These are phyloP conservation scores for Thryonomys swinderianus DNA, from an alignment of 2,113 vertebrate genomes.

Conservation along the genomic window DNA sequence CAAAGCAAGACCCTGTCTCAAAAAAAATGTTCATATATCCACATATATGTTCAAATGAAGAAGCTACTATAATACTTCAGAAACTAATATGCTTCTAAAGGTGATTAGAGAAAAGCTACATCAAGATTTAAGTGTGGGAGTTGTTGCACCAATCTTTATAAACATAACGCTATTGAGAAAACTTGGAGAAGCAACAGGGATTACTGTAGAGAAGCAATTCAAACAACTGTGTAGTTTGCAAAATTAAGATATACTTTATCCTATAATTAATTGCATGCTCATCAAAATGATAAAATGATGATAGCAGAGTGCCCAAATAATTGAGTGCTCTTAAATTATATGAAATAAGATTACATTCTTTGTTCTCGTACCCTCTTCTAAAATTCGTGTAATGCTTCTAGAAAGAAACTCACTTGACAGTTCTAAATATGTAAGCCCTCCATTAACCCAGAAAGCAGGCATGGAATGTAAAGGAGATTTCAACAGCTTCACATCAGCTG, in stretches of 20 bases:
- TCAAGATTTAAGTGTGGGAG: neutral
- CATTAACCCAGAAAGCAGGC: slow-evolving; percentile 76
- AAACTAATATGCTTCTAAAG: neutral
- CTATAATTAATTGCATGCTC: slow-evolving; percentile 65
- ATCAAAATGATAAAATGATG: slow-evolving; percentile 76
- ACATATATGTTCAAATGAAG: neutral
- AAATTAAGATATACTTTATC: slow-evolving; percentile 55
- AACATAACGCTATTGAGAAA: neutral
- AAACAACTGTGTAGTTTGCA: slow-evolving; percentile 43
- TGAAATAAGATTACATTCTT: slow-evolving; percentile 63
- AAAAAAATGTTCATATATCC: neutral
- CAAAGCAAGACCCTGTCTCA: no score
- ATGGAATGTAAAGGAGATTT: slow-evolving; percentile 55
- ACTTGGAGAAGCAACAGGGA: neutral
- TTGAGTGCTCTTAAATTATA: slow-evolving; percentile 62
- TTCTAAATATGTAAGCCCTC: slow-evolving; percentile 75
- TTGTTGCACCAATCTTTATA: neutral
- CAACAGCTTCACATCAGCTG: neutral
- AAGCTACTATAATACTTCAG: neutral
- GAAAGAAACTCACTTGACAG: slow-evolving; percentile 66
- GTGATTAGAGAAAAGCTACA: neutral
- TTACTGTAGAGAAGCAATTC: neutral
- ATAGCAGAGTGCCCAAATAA: slow-evolving; percentile 59
- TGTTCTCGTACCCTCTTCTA: slow-evolving; percentile 65
- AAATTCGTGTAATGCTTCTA: slow-evolving; percentile 49